Evolutionary conservation across 2,888 invertebrate genomes (phyloP), one percentile per base, ranked within the genome.

Genomic region (Athalia cordata): DNA sequence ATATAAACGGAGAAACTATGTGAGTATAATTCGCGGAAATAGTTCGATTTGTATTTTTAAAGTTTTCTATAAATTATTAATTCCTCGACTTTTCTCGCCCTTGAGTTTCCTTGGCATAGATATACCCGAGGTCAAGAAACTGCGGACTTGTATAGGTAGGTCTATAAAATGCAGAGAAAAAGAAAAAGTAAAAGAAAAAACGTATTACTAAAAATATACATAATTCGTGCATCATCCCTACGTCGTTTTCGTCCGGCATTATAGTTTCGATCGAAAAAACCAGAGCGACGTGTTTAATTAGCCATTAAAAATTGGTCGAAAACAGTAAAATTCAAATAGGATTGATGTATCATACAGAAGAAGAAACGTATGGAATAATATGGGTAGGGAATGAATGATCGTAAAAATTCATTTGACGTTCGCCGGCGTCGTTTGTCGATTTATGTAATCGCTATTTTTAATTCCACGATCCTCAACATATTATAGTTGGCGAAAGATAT

Each of bases 361-460:
- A 29, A 29, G 0, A 29, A 29, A 29, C 29, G 29, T 29, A 29
- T 29, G 29, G 29, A 29, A 29, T n/a, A n/a, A n/a, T 29, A 29
- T 29, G 29, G 29, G 29, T 29, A 29, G 29, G 29, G 29, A 29
- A 29, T 29, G 29, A 29, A 57, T 9, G 57, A 72, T 59, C 57
- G 59, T 72, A 72, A 72, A 72, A 72, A 72, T 59, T 65, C 65
- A 66, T 61, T 78, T 72, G 45, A 68, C 57, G 52, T 7, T 11
- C 45, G 61, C 68, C 68, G 49, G 5, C 6, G 5, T n/a, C 57
- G 43, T 65, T 49, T 66, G 59, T 75, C 29, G 74, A 57, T 59
- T 13, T 66, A 66, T 49, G 68, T 79, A 75, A 79, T 64, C 77
- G 59, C 59, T 72, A 72, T 72, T 72, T 72, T 59, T 57, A 57